Percentiles rank a stretch among this genome's conserved stretches.
These are phyloP conservation scores for Amphipyra berbera DNA, from an alignment of 2,888 invertebrate species.

Conservation along the genomic window DNA sequence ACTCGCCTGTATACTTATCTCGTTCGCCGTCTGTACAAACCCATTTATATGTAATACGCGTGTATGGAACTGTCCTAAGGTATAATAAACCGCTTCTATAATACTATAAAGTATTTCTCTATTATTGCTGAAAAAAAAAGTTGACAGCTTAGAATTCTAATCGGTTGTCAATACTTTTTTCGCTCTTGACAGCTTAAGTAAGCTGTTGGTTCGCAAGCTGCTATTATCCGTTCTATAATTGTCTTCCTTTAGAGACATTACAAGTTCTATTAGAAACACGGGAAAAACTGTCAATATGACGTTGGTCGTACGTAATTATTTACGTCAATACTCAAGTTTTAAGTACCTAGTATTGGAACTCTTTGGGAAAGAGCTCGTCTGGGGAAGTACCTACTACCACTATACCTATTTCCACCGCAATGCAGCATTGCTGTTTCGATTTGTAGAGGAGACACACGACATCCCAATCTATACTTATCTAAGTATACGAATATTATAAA, in stretches of 20 bases:
- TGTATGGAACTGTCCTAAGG: slow-evolving; percentile 15
- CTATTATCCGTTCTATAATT: slow-evolving; percentile 41
- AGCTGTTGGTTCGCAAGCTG: slow-evolving; percentile 29
- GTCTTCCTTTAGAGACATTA: slow-evolving; percentile 25
- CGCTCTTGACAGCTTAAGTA: slow-evolving; percentile 41
- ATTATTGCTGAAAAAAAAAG: slow-evolving; percentile 23
- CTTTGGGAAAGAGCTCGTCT: no score
- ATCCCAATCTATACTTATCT: no score
- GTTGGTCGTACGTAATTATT: not conserved
- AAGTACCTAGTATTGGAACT: no score
- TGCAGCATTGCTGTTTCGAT: no score
- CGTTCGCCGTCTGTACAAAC: slow-evolving; percentile 3
- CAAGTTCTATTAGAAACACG: slow-evolving; percentile 24
- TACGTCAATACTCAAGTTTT: not conserved
- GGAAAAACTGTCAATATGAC: slow-evolving; percentile 23
- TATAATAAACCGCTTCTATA: slow-evolving; percentile 27
- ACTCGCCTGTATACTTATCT: slow-evolving; percentile 13
- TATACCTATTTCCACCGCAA: no score
- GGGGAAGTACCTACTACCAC: no score
- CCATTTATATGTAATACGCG: slow-evolving; percentile 22
- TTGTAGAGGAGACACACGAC: no score
- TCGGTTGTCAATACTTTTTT: slow-evolving; percentile 42
- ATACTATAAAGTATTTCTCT: not conserved
- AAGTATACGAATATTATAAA: no score
- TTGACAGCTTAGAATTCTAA: slow-evolving; percentile 28